phyloP scores from a whole-genome alignment of 2,113 vertebrate genomes.

The Hemiscyllium ocellatum region DNA sequence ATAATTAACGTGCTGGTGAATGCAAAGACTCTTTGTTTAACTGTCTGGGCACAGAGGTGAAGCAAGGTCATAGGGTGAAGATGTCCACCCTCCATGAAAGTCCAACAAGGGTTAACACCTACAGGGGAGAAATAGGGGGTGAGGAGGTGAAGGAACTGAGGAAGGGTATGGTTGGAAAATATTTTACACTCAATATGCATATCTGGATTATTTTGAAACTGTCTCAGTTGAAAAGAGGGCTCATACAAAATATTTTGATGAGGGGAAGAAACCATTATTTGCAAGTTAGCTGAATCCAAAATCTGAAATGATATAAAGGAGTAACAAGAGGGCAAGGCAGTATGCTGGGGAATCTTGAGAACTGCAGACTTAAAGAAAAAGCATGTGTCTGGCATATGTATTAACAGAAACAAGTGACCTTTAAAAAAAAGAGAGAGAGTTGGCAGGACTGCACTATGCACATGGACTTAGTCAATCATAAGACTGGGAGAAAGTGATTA shows the following conservation, averaged over 20 bases:
- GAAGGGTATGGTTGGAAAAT: neutral
- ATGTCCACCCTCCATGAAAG: neutral
- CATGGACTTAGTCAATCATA: constrained; percentile 11
- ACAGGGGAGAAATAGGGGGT: neutral
- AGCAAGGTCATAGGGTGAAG: neutral
- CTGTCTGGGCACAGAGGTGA: neutral
- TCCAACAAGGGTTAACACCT: neutral
- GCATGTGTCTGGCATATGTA: neutral
- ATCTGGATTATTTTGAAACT: neutral
- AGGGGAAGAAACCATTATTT: neutral
- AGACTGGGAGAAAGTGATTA: constrained; percentile 8
- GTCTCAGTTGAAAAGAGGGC: neutral
- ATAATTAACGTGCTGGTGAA: neutral
- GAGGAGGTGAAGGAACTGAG: neutral
- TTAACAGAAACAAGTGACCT: constrained; percentile 44
- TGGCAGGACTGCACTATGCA: neutral
- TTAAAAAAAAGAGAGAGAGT: neutral
- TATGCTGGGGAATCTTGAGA: constrained; percentile 39
- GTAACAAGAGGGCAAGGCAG: constrained; percentile 36
- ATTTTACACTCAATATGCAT: neutral
- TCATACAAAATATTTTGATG: neutral
- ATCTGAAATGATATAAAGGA: constrained; percentile 20
- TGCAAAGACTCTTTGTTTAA: neutral
- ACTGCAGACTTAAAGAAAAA: constrained; percentile 24
- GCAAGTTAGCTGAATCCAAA: neutral